A percentile compares a stretch with the other conserved stretches of the same genome.
Evolutionary conservation across 2,113 vertebrate genomes (phyloP).

Genomic region (Prolemur simus): DNA sequence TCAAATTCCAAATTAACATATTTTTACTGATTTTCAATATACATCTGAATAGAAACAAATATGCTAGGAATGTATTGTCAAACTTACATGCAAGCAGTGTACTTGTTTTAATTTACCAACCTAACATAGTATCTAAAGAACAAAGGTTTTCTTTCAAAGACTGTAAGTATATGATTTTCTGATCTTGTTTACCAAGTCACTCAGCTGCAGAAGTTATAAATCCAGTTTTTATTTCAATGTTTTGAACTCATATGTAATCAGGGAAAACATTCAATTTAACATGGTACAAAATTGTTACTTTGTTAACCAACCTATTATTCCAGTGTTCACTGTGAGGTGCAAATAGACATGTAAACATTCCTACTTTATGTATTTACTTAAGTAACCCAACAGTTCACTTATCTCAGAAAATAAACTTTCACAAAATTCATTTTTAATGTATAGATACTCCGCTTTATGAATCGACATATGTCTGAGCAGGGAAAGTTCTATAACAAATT

Average conservation of each 20-base stretch:
- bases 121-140: background rate
- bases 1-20: background rate
- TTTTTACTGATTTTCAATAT: background rate
- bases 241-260: background rate
- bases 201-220: background rate
- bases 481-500: background rate
- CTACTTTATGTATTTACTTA: background rate
- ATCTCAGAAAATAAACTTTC: background rate
- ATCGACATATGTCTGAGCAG: background rate
- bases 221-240: background rate
- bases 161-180: background rate
- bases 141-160: background rate
- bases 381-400: background rate
- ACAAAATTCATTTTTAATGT: conserved; percentile 39
- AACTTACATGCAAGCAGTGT: background rate
- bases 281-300: background rate
- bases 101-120: background rate
- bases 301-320: background rate
- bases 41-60: background rate
- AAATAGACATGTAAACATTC: background rate
- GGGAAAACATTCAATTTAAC: background rate
- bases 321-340: background rate
- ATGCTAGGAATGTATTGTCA: background rate
- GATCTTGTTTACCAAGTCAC: background rate
- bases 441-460: background rate